phyloP scores from a whole-genome alignment of 2,113 vertebrate genomes.

The Muscicapa adusta region DNA sequence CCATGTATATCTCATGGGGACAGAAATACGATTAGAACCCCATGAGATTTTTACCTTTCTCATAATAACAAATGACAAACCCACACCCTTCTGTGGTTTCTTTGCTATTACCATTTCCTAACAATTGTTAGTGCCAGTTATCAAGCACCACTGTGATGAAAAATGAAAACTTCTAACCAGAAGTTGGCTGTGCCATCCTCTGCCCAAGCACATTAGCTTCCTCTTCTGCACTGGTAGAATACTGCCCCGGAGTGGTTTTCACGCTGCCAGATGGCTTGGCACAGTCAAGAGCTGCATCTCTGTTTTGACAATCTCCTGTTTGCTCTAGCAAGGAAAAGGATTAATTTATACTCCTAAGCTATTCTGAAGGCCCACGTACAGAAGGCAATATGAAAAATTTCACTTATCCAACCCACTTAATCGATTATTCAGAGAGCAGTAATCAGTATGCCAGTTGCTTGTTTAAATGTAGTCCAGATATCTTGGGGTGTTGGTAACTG shows the following conservation, averaged over 20 bases:
- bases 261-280: constrained; percentile 58
- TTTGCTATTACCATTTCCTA: not conserved
- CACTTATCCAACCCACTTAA: not conserved
- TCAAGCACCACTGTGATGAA: not conserved
- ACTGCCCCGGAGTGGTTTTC: constrained; percentile 74
- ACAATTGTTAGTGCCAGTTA: constrained; percentile 61
- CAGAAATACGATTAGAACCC: not conserved
- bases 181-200: constrained; percentile 77
- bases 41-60: not conserved
- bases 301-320: constrained; percentile 72
- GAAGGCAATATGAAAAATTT: constrained; percentile 3
- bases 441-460: not conserved
- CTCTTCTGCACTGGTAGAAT: constrained; percentile 61
- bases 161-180: constrained; percentile 73
- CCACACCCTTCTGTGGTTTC: not conserved
- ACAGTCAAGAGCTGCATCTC: constrained; percentile 60
- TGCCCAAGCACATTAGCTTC: constrained; percentile 69
- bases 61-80: not conserved
- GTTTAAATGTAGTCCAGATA: not conserved
- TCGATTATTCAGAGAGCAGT: not conserved
- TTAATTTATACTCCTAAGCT: constrained; percentile 30
- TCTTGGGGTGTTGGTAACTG: not conserved
- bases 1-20: not conserved
- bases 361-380: not conserved
- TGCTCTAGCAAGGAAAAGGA: constrained; percentile 72